These are phyloP conservation scores for Lagopus muta DNA, from an alignment of 2,113 vertebrate species.

Conservation along the genomic window DNA sequence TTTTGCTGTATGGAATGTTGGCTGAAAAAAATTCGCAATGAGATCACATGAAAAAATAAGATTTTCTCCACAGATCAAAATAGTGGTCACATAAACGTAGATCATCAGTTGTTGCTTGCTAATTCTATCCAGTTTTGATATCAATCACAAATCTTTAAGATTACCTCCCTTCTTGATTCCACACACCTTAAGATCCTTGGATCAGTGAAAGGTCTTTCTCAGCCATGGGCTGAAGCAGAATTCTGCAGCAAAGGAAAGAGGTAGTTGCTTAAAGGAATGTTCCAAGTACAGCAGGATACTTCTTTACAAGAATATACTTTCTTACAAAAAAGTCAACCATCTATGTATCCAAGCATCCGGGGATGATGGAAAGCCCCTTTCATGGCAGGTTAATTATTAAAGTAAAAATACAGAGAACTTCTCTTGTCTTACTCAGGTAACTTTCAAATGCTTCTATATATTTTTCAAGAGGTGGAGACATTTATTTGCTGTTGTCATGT, in stretches of 20 bases:
- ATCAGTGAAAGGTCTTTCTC: accelerated
- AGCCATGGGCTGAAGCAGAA: too few relatives aligned
- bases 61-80: background rate
- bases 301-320: background rate
- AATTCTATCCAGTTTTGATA: background rate
- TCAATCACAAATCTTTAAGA: background rate
- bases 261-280: background rate
- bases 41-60: background rate
- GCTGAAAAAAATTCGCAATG: background rate
- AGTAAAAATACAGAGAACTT: background rate
- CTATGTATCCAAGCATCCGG: background rate
- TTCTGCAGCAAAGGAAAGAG: background rate
- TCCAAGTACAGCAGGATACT: background rate
- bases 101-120: background rate
- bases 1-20: background rate
- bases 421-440: background rate
- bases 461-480: background rate
- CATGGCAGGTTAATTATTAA: background rate
- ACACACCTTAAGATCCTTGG: background rate
- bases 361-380: background rate
- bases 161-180: background rate
- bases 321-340: background rate
- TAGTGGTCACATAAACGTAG: background rate
- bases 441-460: background rate
- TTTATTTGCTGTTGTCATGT: background rate